Evolutionary conservation across 2,888 invertebrate genomes (phyloP).

Genomic region (Chrysotoxum bicinctum): DNA sequence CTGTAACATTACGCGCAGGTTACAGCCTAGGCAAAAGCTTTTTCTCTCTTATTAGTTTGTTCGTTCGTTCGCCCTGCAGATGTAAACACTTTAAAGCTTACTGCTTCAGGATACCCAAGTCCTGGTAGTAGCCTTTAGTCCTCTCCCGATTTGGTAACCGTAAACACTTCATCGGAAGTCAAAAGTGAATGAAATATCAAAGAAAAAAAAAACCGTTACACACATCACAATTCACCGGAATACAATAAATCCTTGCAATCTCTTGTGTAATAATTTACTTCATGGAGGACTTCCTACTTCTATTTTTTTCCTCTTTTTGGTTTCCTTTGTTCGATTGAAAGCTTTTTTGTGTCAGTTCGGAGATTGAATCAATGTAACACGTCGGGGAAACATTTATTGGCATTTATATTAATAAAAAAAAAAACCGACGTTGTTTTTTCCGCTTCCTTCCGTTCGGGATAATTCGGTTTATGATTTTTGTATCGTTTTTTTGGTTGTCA

Average conservation of each 20-base stretch:
- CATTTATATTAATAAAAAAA: background rate
- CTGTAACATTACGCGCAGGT: background rate
- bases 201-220: constrained; percentile 37
- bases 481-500: constrained; percentile 7
- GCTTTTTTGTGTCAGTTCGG: constrained; percentile 21
- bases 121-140: constrained; percentile 43
- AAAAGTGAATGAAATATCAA: background rate
- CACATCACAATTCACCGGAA: constrained; percentile 54
- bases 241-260: constrained; percentile 55
- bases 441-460: constrained; percentile 11
- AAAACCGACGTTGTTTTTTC: constrained; percentile 20
- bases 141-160: constrained; percentile 61
- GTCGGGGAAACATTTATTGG: constrained; percentile 13
- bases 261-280: constrained; percentile 57
- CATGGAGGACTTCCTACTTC: background rate
- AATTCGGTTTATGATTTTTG: background rate
- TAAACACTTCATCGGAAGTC: constrained; percentile 45
- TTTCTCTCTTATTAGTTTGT: background rate
- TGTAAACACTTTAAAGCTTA: constrained; percentile 50
- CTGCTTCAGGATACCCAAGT: constrained; percentile 31
- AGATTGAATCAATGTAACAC: constrained; percentile 36
- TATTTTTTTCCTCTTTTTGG: background rate
- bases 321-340: background rate
- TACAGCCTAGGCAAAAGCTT: background rate
- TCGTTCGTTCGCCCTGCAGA: background rate